Evolutionary conservation across 2,113 vertebrate species (phyloP).

Genomic region (Myxocyprinus asiaticus): DNA sequence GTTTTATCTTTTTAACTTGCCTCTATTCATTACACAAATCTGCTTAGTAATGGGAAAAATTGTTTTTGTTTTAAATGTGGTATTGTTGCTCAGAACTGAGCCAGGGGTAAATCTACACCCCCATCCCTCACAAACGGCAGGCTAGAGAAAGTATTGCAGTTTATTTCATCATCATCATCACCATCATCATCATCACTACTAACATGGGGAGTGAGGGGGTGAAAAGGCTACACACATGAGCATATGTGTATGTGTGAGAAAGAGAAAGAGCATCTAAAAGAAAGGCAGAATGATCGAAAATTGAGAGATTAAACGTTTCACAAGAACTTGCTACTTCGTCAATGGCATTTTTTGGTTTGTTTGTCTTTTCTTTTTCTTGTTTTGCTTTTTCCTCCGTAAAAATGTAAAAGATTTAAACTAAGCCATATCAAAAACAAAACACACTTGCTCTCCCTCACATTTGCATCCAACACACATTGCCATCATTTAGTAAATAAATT

Average conservation of each 20-base stretch:
- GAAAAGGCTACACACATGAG: constrained; percentile 73
- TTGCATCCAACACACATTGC: not conserved
- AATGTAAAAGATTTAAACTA: not conserved
- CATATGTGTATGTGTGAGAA: not conserved
- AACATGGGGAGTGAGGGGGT: constrained; percentile 77
- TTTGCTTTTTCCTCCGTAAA: not conserved
- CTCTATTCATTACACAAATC: constrained; percentile 65
- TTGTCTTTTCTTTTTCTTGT: not conserved
- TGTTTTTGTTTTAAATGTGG: constrained; percentile 73
- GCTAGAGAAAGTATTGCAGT: constrained; percentile 77
- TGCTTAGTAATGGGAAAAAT: constrained; percentile 80
- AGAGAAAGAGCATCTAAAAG: constrained; percentile 39
- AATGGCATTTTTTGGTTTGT: not conserved
- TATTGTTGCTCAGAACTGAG: constrained; percentile 77
- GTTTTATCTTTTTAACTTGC: constrained; percentile 22
- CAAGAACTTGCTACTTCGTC: constrained; percentile 5
- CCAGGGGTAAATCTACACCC: constrained; percentile 73
- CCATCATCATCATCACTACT: constrained; percentile 69
- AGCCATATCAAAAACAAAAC: not conserved
- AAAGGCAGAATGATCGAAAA: constrained; percentile 26
- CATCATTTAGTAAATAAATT: not conserved
- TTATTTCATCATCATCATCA: constrained; percentile 81
- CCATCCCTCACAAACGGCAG: constrained; percentile 71
- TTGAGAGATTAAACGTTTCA: constrained; percentile 3
- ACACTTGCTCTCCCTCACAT: not conserved